Percentiles rank a stretch among this genome's conserved stretches.
Conservation (phyloP, 2,113 vertebrate species). For the Ibidorhyncha struthersii region DNA sequence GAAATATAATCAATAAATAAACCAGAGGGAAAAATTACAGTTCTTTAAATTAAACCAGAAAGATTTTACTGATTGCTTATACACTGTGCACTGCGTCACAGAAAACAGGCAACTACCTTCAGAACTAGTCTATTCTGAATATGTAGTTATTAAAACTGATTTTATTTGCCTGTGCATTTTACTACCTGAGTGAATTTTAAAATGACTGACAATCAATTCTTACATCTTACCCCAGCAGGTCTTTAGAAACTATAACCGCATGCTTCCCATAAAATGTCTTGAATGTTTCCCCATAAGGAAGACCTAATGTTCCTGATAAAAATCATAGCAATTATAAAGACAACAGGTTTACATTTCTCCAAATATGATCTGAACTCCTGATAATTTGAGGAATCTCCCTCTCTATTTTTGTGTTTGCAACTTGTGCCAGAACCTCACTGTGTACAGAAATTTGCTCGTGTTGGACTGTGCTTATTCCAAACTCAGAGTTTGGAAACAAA, state of each 20-base stretch:
- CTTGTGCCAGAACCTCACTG: constrained; percentile 14
- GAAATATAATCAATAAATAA: constrained; percentile 46
- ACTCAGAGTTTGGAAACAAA: not conserved
- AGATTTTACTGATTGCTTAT: constrained; percentile 38
- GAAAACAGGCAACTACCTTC: not conserved
- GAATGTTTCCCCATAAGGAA: constrained; percentile 26
- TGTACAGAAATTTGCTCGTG: not conserved
- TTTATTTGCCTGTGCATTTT: constrained; percentile 38
- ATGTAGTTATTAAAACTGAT: constrained; percentile 13
- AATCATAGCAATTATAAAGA: constrained; percentile 61
- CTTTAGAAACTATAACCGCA: not conserved
- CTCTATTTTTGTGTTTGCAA: not conserved
- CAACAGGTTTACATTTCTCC: constrained; percentile 35
- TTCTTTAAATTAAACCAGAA: constrained; percentile 51
- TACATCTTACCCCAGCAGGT: not conserved
- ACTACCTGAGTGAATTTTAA: not conserved
- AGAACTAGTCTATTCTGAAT: not conserved
- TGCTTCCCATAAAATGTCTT: constrained; percentile 18
- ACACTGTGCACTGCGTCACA: not conserved
- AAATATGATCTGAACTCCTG: constrained; percentile 47
- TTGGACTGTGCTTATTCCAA: not conserved
- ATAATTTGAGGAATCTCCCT: constrained; percentile 25
- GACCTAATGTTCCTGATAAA: constrained; percentile 43
- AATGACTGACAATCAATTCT: not conserved
- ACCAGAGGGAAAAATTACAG: constrained; percentile 28